Conservation (phyloP, 2,113 vertebrate species). For the Heterochromis multidens region DNA sequence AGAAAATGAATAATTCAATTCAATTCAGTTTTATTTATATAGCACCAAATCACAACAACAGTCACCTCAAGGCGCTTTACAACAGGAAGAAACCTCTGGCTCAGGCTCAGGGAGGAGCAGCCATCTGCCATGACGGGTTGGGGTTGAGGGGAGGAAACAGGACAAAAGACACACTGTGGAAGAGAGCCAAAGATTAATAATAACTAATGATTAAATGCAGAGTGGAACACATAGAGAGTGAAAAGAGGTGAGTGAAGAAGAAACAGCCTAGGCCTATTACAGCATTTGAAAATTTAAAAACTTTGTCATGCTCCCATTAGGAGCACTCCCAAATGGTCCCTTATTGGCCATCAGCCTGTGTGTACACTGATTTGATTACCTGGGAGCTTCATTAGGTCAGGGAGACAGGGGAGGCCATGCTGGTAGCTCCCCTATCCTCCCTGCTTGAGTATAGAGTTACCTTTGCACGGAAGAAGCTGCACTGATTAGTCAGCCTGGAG, state of each 20-base stretch:
- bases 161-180: neutral
- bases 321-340: constrained; percentile 12
- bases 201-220: neutral
- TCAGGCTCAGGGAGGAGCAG: neutral
- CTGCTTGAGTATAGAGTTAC: constrained; percentile 64
- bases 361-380: constrained; percentile 67
- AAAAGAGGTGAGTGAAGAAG: neutral
- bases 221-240: neutral
- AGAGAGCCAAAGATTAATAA: neutral
- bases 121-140: neutral
- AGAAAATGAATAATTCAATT: neutral
- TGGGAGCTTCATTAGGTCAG: constrained; percentile 68
- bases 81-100: neutral
- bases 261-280: neutral
- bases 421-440: constrained; percentile 55
- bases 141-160: neutral
- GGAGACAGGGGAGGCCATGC: constrained; percentile 45
- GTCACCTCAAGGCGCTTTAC: neutral
- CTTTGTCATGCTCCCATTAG: constrained; percentile 9
- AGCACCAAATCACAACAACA: no score
- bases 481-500: constrained; percentile 66
- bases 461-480: constrained; percentile 47
- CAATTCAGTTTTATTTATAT: no score
- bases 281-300: constrained; percentile 19
- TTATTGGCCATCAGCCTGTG: constrained; percentile 70